Conservation (phyloP, 2,113 vertebrate species). For the Paramormyrops kingsleyae region DNA sequence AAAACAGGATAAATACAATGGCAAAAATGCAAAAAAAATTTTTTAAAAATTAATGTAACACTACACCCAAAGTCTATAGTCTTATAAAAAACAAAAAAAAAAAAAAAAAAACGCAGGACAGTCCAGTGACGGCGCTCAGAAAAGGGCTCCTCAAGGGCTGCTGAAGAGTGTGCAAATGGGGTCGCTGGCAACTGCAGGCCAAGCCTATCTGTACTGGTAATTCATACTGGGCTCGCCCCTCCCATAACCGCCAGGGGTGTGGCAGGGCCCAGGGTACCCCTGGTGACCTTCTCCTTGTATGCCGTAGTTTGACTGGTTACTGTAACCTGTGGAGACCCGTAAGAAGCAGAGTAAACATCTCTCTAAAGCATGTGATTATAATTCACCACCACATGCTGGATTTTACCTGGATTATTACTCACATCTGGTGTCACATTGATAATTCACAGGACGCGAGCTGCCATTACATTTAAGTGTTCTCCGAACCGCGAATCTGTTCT, state of each 20-base stretch:
- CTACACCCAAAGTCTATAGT: background rate
- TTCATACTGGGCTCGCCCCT: conserved; percentile 78
- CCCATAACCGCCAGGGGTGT: conserved; percentile 58
- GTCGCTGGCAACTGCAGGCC: background rate
- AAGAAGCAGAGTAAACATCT: background rate
- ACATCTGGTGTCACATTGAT: background rate
- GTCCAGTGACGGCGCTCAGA: conserved; percentile 40
- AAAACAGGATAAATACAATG: background rate
- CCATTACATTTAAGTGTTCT: background rate
- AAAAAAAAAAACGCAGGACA: conserved; percentile 6
- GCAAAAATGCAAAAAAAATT: background rate
- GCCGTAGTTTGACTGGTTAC: conserved; percentile 74
- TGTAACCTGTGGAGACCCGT: conserved; percentile 64
- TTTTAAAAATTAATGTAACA: background rate
- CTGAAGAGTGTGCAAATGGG: conserved; percentile 21
- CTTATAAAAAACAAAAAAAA: background rate
- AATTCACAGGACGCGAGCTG: background rate
- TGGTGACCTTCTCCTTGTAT: conserved; percentile 65
- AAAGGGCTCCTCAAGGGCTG: conserved; percentile 23
- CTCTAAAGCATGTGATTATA: background rate
- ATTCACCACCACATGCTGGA: background rate
- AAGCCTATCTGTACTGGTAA: conserved; percentile 92
- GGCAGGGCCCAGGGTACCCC: conserved; percentile 70
- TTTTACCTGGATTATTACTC: background rate
- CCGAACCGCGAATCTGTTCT: background rate